Evolutionary conservation across 1,140 invertebrate species (phyloP).

Genomic region (Aphaenogaster floridana): DNA sequence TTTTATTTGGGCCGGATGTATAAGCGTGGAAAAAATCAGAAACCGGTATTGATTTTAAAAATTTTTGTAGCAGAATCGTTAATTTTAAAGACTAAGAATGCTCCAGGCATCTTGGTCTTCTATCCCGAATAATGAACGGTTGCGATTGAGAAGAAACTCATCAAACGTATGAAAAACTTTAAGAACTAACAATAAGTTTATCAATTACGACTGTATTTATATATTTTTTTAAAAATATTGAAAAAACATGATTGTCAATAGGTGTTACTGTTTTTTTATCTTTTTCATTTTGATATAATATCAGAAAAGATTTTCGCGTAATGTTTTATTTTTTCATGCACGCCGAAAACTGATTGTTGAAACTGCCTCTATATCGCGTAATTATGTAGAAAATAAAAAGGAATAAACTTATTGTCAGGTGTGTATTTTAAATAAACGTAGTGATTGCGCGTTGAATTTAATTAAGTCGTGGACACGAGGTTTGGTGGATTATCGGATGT

Average conservation of each 20-base stretch:
- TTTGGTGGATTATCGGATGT: slow-evolving; percentile 76
- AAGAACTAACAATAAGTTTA: not conserved
- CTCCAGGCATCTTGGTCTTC: not conserved
- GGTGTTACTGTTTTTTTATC: not conserved
- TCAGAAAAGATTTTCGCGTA: not conserved
- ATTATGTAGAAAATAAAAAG: not conserved
- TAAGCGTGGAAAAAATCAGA: not conserved
- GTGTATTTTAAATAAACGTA: slow-evolving; percentile 21
- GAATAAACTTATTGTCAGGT: slow-evolving; percentile 10
- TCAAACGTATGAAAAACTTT: not conserved
- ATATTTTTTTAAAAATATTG: not conserved
- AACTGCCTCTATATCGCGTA: not conserved
- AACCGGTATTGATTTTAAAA: not conserved
- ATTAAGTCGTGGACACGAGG: slow-evolving; percentile 68
- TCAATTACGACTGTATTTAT: not conserved
- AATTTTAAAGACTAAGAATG: not conserved
- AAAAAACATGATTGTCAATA: not conserved
- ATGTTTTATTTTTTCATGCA: not conserved
- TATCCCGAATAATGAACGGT: not conserved
- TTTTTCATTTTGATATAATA: not conserved
- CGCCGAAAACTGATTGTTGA: not conserved
- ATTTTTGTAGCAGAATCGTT: not conserved
- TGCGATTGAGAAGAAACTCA: not conserved
- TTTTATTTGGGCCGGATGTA: not conserved
- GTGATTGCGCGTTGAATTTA: not conserved